These are phyloP conservation scores for Lamprologus callipterus DNA, from an alignment of 2,113 vertebrate genomes.

Conservation along the genomic window DNA sequence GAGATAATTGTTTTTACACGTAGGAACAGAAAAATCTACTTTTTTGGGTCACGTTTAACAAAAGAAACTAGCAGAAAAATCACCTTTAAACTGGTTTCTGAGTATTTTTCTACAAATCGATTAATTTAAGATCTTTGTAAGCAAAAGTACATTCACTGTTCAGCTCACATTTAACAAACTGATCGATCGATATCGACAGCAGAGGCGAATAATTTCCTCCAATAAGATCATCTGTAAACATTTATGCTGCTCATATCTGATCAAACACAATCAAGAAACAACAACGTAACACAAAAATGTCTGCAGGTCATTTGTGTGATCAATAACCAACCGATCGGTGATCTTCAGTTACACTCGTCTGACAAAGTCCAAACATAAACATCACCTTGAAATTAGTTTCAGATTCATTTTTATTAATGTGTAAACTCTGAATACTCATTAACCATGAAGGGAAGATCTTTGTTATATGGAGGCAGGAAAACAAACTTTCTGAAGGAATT, in stretches of 20 bases:
- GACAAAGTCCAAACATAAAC: neutral
- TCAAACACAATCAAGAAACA: neutral
- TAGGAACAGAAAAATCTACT: rapidly evolving
- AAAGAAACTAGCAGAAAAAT: neutral
- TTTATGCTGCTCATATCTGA: neutral
- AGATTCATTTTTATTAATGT: neutral
- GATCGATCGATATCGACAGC: neutral
- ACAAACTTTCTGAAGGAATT: neutral
- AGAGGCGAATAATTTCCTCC: neutral
- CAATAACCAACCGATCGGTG: rapidly evolving
- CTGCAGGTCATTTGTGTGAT: neutral
- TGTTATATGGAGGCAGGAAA: neutral
- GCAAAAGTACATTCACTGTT: rapidly evolving
- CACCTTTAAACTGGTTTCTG: neutral
- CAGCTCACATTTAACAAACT: neutral
- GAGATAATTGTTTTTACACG: neutral
- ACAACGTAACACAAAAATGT: neutral
- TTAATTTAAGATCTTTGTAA: rapidly evolving
- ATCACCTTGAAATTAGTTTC: neutral
- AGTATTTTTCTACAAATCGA: neutral
- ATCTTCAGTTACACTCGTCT: neutral
- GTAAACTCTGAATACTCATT: neutral
- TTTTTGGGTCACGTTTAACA: neutral
- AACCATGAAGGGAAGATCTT: neutral
- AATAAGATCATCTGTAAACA: neutral